phyloP scores from a whole-genome alignment of 2,888 invertebrate genomes.

The Sipunculus nudus region DNA sequence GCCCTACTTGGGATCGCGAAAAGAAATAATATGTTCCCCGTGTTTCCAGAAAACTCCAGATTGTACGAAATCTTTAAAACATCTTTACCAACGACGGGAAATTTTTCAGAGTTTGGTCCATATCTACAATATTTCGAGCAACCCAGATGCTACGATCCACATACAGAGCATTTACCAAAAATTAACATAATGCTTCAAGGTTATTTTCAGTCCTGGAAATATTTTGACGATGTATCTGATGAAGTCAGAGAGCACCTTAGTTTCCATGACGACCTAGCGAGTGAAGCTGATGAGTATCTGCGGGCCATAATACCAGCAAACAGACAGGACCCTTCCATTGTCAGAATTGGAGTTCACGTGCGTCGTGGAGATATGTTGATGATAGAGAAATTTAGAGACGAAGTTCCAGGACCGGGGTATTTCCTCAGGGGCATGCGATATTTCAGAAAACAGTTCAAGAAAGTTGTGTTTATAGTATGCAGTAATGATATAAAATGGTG shows the following conservation, averaged over 20 bases:
- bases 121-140: slow-evolving; percentile 32
- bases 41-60: slow-evolving; percentile 38
- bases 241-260: slow-evolving; percentile 46
- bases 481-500: slow-evolving; percentile 64
- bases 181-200: slow-evolving; percentile 39
- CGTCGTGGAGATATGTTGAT: slow-evolving; percentile 65
- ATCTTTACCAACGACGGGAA: neutral
- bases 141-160: slow-evolving; percentile 27
- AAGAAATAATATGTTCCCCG: slow-evolving; percentile 47
- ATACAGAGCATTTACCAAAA: slow-evolving; percentile 1
- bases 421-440: slow-evolving; percentile 55
- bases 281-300: slow-evolving; percentile 38
- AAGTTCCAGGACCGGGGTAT: too few species aligned
- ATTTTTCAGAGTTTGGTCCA: too few species aligned
- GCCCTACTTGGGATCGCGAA: slow-evolving; percentile 48
- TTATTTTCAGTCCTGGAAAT: slow-evolving; percentile 54
- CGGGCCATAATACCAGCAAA: slow-evolving; percentile 16
- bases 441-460: slow-evolving; percentile 43
- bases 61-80: slow-evolving; percentile 43
- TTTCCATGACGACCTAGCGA: slow-evolving; percentile 40
- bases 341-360: slow-evolving; percentile 61
- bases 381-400: too few species aligned
- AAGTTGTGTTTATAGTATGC: slow-evolving; percentile 60
- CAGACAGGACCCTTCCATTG: slow-evolving; percentile 31
- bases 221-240: slow-evolving; percentile 42